Base-by-base conservation (phyloP, 2,113 vertebrate species). In the Albula glossodonta region DNA sequence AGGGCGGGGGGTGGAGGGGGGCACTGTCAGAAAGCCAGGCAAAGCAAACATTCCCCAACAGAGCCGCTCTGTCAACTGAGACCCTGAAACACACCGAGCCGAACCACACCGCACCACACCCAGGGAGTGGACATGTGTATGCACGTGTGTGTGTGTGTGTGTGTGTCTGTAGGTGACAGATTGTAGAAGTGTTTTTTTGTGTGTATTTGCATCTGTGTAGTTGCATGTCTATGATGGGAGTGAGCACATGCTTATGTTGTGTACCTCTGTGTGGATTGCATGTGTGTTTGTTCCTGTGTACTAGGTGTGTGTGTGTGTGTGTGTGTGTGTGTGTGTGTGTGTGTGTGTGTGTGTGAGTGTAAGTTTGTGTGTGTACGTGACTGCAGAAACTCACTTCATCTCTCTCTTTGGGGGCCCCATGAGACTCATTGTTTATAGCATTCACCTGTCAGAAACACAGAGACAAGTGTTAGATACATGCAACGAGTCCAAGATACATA, bases 1-100 rank as follows among this genome's bases (percentile, higher is more conserved):
- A 66, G 60, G 60, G 74, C 70, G 77, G 51, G 74, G 77, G 19
- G 63, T 41, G 31, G 31, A 41, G 31, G 31, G 31, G 31, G 31
- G 31, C 5, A 19, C 60, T 66, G 60, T 83, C 90, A 92, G 90
- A 82, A 91, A 60, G 87, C 86, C 87, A 89, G 87, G 93, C 87
- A 95, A 93, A 93, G 93, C 90, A 96, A 95, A 96, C 94, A 95
- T 90, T 86, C 89, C 87, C 91, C 86, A 93, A 96, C 94, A 96
- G 93, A 93, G 92, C 66, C 13, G 85, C 93, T 94, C 93, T 96
- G 94, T 96, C 89, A 90, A 86, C 80, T 56, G 56, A 12, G 56
- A 4, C 60, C 60, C 60, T 19, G 19, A 66, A 22, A 66, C 60
- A 4, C 60, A 66, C 60, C 60, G 60, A 5, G 17, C 60, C 60